Evolutionary conservation across 2,797 vertebrate genomes (phyloP).

Genomic region (Cottoperca gobio): DNA sequence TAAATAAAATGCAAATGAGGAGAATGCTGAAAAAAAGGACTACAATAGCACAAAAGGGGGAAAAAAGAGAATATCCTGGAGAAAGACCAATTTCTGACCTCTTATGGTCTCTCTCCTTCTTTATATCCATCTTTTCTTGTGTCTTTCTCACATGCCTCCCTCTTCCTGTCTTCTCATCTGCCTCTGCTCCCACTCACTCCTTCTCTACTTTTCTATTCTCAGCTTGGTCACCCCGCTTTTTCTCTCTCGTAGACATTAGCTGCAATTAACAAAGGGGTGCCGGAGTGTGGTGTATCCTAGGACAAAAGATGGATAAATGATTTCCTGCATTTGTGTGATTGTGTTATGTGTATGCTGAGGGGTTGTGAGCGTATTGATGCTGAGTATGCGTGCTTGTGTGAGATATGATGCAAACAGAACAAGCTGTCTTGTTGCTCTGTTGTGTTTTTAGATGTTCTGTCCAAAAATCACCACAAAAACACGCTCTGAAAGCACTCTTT

Average conservation of each 20-base stretch:
- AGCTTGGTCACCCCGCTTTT: slow-evolving; percentile 18
- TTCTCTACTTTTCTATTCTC: slow-evolving; percentile 47
- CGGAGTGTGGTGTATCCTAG: slow-evolving; percentile 66
- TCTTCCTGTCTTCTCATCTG: slow-evolving; percentile 20
- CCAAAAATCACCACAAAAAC: slow-evolving; percentile 73
- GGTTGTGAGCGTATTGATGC: slow-evolving; percentile 51
- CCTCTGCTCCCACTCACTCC: slow-evolving; percentile 31
- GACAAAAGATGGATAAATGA: slow-evolving; percentile 76
- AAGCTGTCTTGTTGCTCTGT: slow-evolving; percentile 75
- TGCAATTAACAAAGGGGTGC: slow-evolving; percentile 65
- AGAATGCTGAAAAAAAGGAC: slow-evolving; percentile 18
- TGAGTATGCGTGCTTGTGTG: slow-evolving; percentile 60
- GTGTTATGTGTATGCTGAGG: slow-evolving; percentile 40
- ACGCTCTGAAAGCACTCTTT: slow-evolving; percentile 60
- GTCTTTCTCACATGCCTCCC: slow-evolving; percentile 11
- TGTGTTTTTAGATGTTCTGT: slow-evolving; percentile 79
- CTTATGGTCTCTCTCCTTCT: slow-evolving; percentile 3
- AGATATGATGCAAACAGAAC: slow-evolving; percentile 79
- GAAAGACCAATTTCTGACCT: slow-evolving; percentile 37
- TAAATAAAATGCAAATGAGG: slow-evolving; percentile 43
- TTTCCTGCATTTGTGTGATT: slow-evolving; percentile 68
- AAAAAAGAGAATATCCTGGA: slow-evolving; percentile 16
- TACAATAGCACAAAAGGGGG: not conserved
- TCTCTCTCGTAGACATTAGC: slow-evolving; percentile 54
- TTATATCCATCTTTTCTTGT: slow-evolving; percentile 6